Percentiles rank a stretch among this genome's conserved stretches.
These are phyloP conservation scores for Leuciscus idus DNA, from an alignment of 2,113 vertebrate genomes.

Conservation along the genomic window DNA sequence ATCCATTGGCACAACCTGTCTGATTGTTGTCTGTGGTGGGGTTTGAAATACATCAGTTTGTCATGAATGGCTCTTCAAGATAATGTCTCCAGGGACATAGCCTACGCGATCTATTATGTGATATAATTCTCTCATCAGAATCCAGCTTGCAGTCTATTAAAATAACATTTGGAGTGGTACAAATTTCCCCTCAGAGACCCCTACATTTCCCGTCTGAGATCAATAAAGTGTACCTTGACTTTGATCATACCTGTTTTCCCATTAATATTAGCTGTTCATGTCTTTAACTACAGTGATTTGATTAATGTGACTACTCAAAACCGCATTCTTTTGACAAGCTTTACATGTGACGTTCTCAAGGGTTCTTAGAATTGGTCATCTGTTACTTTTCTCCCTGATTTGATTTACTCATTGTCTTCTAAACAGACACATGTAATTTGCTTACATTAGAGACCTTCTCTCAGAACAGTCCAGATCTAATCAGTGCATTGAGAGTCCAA, in stretches of 20 bases:
- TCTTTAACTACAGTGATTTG: not conserved
- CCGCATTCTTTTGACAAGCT: not conserved
- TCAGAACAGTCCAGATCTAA: conserved; percentile 6
- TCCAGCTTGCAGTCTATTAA: conserved; percentile 10
- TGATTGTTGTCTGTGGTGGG: conserved; percentile 7
- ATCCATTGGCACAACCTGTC: conserved; percentile 13
- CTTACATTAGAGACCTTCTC: conserved; percentile 15
- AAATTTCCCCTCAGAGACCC: conserved; percentile 4
- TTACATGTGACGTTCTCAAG: conserved; percentile 14
- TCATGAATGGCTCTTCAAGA: not conserved
- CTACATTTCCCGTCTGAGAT: not conserved
- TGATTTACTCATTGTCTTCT: not conserved
- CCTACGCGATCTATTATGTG: not conserved
- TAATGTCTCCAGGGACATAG: not conserved
- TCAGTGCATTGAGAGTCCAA: not conserved
- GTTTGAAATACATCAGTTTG: conserved; percentile 6
- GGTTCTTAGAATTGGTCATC: conserved; percentile 18
- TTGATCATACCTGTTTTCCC: not conserved
- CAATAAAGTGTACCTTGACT: not conserved
- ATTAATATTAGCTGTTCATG: not conserved
- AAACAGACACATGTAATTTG: not conserved
- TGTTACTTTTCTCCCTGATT: conserved; percentile 4
- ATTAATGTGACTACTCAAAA: not conserved
- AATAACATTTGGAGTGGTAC: conserved; percentile 5
- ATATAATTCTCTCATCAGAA: not conserved